phyloP scores from a whole-genome alignment of 2,797 vertebrate species.

The Enteromius anoplus region DNA sequence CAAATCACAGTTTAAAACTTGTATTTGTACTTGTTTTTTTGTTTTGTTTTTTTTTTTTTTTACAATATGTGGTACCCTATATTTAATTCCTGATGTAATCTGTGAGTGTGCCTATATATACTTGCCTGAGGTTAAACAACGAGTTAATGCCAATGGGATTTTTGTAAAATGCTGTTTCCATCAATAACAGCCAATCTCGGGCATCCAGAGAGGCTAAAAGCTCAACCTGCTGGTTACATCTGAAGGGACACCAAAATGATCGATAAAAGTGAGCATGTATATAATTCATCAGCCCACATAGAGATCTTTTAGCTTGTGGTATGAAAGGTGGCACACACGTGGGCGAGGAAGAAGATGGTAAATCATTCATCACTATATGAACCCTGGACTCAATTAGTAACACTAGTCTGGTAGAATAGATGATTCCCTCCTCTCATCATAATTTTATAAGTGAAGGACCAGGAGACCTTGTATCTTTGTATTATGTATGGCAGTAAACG shows the following conservation, averaged over 20 bases:
- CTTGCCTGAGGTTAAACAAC: neutral
- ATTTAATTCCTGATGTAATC: neutral
- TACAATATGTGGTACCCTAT: neutral
- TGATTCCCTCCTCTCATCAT: conserved; percentile 25
- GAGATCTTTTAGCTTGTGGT: conserved; percentile 7
- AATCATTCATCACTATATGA: conserved; percentile 35
- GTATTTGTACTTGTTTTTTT: neutral
- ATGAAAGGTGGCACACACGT: neutral
- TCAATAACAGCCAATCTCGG: conserved; percentile 14
- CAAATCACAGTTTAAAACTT: neutral
- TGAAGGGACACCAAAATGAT: neutral
- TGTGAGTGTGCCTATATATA: neutral
- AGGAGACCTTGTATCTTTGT: conserved; percentile 7
- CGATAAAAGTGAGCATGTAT: conserved; percentile 4
- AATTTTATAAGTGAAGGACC: conserved; percentile 3
- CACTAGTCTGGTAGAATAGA: conserved; percentile 4
- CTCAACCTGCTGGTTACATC: conserved; percentile 1
- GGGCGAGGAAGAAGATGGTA: conserved; percentile 1
- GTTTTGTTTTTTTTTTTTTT: neutral
- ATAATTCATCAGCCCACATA: neutral
- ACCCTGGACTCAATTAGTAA: conserved; percentile 32
- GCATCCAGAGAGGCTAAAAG: neutral
- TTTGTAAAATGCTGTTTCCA: neutral
- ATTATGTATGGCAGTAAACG: conserved; percentile 21
- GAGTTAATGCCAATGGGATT: conserved; percentile 10